These are phyloP conservation scores for Dryobota labecula DNA, from an alignment of 2,888 invertebrate species.

Conservation along the genomic window DNA sequence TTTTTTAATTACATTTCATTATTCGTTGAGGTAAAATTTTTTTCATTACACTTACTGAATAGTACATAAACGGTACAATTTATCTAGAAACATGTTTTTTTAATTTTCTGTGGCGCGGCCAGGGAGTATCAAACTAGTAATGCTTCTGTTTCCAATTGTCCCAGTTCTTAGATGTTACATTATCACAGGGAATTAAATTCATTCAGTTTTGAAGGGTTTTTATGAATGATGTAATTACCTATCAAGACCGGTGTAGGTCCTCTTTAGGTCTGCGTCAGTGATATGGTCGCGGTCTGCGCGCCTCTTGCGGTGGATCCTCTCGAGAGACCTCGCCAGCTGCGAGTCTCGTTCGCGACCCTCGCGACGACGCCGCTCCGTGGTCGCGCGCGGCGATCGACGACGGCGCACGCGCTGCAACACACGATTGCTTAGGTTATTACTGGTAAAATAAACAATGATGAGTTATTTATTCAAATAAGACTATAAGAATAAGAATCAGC, in stretches of 20 bases:
- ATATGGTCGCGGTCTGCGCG: constrained; percentile 81
- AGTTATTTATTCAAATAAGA: too few species aligned
- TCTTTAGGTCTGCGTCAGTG: constrained; percentile 89
- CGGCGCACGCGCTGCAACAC: constrained; percentile 79
- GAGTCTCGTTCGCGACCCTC: constrained; percentile 80
- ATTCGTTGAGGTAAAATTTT: too few species aligned
- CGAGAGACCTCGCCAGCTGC: constrained; percentile 88
- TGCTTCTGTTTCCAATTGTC: background rate
- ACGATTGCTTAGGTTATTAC: too few species aligned
- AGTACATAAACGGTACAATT: too few species aligned
- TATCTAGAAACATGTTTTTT: too few species aligned
- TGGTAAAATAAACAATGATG: too few species aligned
- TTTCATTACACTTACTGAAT: too few species aligned
- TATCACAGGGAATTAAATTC: background rate
- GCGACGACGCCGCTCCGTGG: constrained; percentile 81
- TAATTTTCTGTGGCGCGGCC: too few species aligned
- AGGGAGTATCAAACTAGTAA: too few species aligned
- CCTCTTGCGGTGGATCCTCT: constrained; percentile 88
- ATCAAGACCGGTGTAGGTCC: constrained; percentile 91
- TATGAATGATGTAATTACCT: constrained; percentile 74
- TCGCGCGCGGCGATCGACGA: constrained; percentile 79
- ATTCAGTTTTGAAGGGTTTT: background rate
- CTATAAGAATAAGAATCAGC: too few species aligned
- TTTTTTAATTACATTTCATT: too few species aligned
- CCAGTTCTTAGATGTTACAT: background rate